Evolutionary conservation across 1,140 invertebrate species (phyloP), one percentile per base, ranked within the genome.

Genomic region (Pseudachorutes palmiensis): DNA sequence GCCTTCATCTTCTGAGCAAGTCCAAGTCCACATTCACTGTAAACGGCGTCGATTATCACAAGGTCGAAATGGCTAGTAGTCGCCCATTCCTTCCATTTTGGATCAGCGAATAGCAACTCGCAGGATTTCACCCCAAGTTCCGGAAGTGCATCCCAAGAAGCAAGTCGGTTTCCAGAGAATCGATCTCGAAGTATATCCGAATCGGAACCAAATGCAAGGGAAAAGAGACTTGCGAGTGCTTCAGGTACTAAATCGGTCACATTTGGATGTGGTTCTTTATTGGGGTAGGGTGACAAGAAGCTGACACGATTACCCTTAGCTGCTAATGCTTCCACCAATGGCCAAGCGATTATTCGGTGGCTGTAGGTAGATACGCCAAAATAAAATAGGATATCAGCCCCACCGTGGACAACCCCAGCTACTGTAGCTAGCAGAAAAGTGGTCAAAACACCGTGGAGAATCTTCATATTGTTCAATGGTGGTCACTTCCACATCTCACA

Each of bases 11-110:
- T 64, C 14, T 63, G 31, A 14, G 59, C 67, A 0, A 74, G 24
- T 28, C 69, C 73, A 0, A 69, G 60, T 1, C 62, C 71, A 41
- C 71, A 73, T 1, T 74, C 73, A 26, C 70, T 72, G 33, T 60
- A 66, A 5, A 74, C n/a, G 2, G 65, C 49, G 57, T 74, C 73
- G 24, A 74, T 68, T 31, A 74, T 60, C 30, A 74, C 67, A 0
- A 74, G 45, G 68, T 74, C 73, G 58, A 65, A 70, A 9, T 48
- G 49, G 2, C 65, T 65, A 29, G 5, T 28, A 16, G 2, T 51
- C 31, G n/a, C 32, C 24, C 26, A 32, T 22, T 59, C 19, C 24
- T 64, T 55, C 12, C 12, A 55, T 55, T 55, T 26, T 22, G 12
- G 12, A 16, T 5, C 3, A 5, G 9, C 9, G 24, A 55, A 24